Evolutionary conservation across 2,113 vertebrate genomes (phyloP), one percentile per base, ranked within the genome.

Genomic region (Chlorodrepanis virens): DNA sequence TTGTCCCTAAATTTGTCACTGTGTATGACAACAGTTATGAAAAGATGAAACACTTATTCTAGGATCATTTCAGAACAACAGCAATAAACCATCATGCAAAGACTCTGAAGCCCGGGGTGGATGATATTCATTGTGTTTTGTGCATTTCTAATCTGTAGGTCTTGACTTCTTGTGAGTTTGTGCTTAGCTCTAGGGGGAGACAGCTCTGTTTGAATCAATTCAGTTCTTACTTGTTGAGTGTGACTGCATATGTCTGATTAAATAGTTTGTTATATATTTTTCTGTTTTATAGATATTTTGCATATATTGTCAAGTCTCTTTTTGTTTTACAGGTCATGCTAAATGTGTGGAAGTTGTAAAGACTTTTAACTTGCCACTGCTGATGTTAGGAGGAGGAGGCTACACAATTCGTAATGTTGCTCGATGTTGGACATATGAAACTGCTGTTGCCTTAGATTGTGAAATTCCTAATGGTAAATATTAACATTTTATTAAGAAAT

Each of bases 331-430:
- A 98, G 98, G 98, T 96, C 98, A 98, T 94, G 98, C 98, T 94
- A 98, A 98, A 86, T 98, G 98, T 96, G 98, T 98, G 85, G 98
- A 98, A 96, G 98, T 98, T 96, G 98, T 98, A 28, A 98, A 98
- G 93, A 98, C 98, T 60, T 98, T 98, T 84, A 98, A 98, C 90
- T 97, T 98, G 88, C 98, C 98, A 0, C 89, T 98, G 65, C 96
- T 98, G 89, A 98, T 98, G 98, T 97, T 98, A 65, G 98, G 98
- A 52, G 98, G 98, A 94, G 98, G 98, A 57, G 98, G 98, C 42
- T 98, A 98, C 37, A 98, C 98, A 7, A 98, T 98, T 78, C 98
- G 98, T 29, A 98, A 98, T 14, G 98, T 98, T 74, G 98, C 98
- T 94, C 98, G 98, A 27, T 98, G 98, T 84, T 98, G 98, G 98